Percentiles rank a stretch among this genome's conserved stretches.
phyloP scores from a whole-genome alignment of 2,797 vertebrate genomes.

The Chelon labrosus region DNA sequence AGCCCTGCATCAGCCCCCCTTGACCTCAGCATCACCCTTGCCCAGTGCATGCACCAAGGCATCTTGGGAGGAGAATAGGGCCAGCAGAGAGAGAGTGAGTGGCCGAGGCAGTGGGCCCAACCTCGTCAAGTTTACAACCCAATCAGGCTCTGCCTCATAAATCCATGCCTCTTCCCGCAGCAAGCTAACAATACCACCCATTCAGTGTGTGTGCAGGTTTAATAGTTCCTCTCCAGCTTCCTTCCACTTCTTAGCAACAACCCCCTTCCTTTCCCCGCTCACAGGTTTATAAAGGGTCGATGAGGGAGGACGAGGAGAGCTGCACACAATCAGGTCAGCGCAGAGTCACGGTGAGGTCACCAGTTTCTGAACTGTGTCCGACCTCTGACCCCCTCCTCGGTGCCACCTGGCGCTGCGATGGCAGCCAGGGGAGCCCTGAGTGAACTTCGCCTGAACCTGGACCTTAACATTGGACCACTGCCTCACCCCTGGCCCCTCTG shows the following conservation, averaged over 20 bases:
- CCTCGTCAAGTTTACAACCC: conserved; percentile 91
- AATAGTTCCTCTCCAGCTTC: conserved; percentile 84
- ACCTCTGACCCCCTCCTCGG: conserved; percentile 84
- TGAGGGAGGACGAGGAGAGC: conserved; percentile 69
- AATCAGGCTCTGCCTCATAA: conserved; percentile 90
- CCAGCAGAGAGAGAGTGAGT: conserved; percentile 68
- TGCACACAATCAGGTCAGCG: conserved; percentile 74
- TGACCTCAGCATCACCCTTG: conserved; percentile 78
- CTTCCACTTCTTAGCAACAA: conserved; percentile 82
- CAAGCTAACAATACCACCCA: conserved; percentile 87
- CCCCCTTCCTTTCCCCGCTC: conserved; percentile 61
- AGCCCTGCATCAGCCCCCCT: conserved; percentile 76
- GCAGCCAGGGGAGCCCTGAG: conserved; percentile 73
- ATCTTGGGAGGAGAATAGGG: conserved; percentile 79
- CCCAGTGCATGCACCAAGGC: conserved; percentile 80
- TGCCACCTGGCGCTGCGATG: conserved; percentile 86
- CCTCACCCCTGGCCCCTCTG: conserved; percentile 54
- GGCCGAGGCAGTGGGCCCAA: conserved; percentile 71
- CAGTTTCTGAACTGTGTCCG: conserved; percentile 88
- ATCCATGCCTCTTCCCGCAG: conserved; percentile 88
- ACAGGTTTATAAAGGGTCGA: conserved; percentile 84
- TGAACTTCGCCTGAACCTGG: conserved; percentile 97
- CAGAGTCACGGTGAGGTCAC: conserved; percentile 84
- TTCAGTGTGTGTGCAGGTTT: conserved; percentile 83
- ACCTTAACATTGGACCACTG: conserved; percentile 87